Conservation (phyloP, 2,888 invertebrate genomes). For the Alcis repandata region DNA sequence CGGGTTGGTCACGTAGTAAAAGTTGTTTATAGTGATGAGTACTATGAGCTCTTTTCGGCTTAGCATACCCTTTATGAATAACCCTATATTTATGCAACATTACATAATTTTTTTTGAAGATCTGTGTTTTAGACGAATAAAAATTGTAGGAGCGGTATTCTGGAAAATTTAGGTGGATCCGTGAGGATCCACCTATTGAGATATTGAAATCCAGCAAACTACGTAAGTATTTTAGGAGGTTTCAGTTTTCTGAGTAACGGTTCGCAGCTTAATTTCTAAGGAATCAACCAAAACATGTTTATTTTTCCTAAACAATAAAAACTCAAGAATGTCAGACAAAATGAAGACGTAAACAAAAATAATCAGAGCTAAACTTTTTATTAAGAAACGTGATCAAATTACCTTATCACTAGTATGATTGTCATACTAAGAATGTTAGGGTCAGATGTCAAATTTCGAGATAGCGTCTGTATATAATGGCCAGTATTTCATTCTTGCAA, state of each 20-base stretch:
- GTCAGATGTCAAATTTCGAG: constrained; percentile 29
- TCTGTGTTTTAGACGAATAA: no score
- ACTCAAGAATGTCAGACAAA: not conserved
- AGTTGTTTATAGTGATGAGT: no score
- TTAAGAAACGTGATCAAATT: constrained; percentile 1
- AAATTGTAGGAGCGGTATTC: no score
- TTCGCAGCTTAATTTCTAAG: not conserved
- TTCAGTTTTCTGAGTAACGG: not conserved
- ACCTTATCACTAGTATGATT: not conserved
- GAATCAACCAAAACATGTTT: not conserved
- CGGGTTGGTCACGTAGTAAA: no score
- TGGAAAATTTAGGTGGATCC: no score
- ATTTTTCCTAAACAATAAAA: constrained; percentile 1
- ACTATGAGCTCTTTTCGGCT: no score
- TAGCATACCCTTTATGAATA: no score
- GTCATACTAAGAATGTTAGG: constrained; percentile 2
- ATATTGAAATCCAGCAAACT: no score
- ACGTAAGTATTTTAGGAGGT: not conserved
- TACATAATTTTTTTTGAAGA: no score
- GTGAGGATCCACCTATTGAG: no score
- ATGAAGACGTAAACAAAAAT: constrained; percentile 2
- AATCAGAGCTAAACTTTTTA: not conserved
- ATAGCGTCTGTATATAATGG: constrained; percentile 22
- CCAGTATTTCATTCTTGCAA: not conserved
- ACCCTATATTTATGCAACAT: no score